Conservation (phyloP, 2,113 vertebrate genomes). For the Catharus fuscescens region DNA sequence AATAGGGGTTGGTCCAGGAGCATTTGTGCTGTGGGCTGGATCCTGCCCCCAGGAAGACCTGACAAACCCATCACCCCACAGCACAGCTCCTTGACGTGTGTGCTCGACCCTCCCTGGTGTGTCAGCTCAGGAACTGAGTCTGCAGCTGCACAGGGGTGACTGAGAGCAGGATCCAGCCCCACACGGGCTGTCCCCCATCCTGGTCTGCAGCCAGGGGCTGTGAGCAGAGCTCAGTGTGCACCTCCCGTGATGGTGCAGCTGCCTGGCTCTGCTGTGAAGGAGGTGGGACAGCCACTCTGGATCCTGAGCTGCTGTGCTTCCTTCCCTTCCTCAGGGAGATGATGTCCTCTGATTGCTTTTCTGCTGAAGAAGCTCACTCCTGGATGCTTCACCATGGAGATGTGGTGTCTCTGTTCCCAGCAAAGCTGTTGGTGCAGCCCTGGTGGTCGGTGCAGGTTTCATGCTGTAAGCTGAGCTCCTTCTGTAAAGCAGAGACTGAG, state of each 20-base stretch:
- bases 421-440: background rate
- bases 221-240: background rate
- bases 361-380: background rate
- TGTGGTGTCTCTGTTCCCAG: background rate
- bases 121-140: background rate
- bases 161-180: background rate
- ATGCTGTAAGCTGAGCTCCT: background rate
- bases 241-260: background rate
- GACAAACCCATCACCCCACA: background rate
- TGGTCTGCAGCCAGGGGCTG: background rate
- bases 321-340: background rate
- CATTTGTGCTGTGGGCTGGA: background rate
- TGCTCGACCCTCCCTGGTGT: background rate
- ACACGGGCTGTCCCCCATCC: background rate
- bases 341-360: background rate
- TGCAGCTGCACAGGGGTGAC: background rate
- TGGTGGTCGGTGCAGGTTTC: background rate
- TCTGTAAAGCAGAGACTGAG: background rate
- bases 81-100: accelerated
- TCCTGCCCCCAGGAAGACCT: background rate
- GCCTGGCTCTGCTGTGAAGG: background rate
- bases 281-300: background rate
- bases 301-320: background rate
- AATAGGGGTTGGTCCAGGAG: background rate
- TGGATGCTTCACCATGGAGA: background rate